Evolutionary conservation across 2,888 invertebrate genomes (phyloP), one percentile per base, ranked within the genome.

Genomic region (Brachynemurus nebulosus): DNA sequence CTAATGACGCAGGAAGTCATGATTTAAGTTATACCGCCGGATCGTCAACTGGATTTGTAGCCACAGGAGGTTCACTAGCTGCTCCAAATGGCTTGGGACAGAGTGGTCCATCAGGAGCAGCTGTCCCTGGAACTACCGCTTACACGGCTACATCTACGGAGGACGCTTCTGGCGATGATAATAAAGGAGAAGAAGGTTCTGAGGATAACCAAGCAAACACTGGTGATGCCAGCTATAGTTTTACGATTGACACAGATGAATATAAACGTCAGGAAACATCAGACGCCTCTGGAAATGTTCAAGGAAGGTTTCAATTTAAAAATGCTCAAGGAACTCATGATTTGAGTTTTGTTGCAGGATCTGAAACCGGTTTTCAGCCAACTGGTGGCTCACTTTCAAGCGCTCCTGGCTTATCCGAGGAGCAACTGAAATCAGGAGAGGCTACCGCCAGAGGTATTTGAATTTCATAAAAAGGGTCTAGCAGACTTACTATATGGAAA

Each of bases 381-480:
- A 59, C 61, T 48, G 62, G 62, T 37, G 64, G 64, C 33, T 62
- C 57, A 50, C 56, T 64, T 49, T 55, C 59, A 12, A 39, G 27
- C 33, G 54, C 54, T 12, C 53, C 53, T 46, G 54, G 54, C 12
- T 37, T 53, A 3, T 21, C 39, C 8, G 46, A 40, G 33, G 45
- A 40, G 23, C 19, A 34, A n/a, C 30, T 40, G 44, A 23, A 21
- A 16, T 38, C 37, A 48, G 48, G 42, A 8, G 17, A 36, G 18
- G 36, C 36, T 3, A n/a, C 30, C n/a, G 30, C 30, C 14, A 30
- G 30, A 30, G 30, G n/a, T n/a, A n/a, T n/a, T n/a, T n/a, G n/a
- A n/a, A n/a, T n/a, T n/a, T n/a, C n/a, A n/a, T n/a, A n/a, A n/a
- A n/a, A n/a, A n/a, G n/a, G n/a, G n/a, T n/a, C n/a, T n/a, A n/a